A percentile compares a stretch with the other conserved stretches of the same genome.
phyloP scores from a whole-genome alignment of 2,113 vertebrate genomes.

The Nannobrachium achirus region DNA sequence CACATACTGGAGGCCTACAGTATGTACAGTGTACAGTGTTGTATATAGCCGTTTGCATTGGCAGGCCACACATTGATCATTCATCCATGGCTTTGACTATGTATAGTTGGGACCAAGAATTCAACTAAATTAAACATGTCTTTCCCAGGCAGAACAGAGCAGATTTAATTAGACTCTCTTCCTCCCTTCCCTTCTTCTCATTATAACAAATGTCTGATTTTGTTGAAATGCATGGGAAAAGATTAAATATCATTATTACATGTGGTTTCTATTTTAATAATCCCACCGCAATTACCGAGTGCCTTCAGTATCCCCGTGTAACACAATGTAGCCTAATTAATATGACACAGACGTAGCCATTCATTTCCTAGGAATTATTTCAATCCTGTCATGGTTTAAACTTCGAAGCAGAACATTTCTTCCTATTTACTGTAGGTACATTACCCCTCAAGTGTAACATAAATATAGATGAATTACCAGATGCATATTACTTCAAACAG shows the following conservation, averaged over 20 bases:
- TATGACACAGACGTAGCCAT: slow-evolving; percentile 52
- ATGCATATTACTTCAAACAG: too few relatives aligned
- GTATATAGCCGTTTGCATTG: too few relatives aligned
- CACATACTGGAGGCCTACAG: too few relatives aligned
- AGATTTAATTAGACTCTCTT: slow-evolving; percentile 24
- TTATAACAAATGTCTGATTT: slow-evolving; percentile 45
- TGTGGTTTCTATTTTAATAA: slow-evolving; percentile 61
- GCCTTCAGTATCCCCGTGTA: slow-evolving; percentile 34
- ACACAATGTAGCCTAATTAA: slow-evolving; percentile 52
- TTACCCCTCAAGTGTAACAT: too few relatives aligned
- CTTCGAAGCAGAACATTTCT: slow-evolving; percentile 29
- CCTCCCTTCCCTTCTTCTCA: slow-evolving; percentile 29
- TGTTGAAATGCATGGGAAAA: slow-evolving; percentile 37
- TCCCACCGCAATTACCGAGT: slow-evolving; percentile 29
- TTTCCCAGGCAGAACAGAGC: slow-evolving; percentile 19
- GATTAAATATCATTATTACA: slow-evolving; percentile 63
- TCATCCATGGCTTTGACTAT: slow-evolving; percentile 1
- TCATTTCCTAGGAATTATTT: slow-evolving; percentile 30
- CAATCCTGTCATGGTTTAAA: slow-evolving; percentile 55
- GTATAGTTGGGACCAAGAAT: slow-evolving; percentile 33
- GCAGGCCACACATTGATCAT: neutral
- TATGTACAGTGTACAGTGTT: too few relatives aligned
- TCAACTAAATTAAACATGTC: slow-evolving; percentile 23
- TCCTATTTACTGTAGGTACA: slow-evolving; percentile 1
- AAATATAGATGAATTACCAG: too few relatives aligned